Percentiles rank a stretch among this genome's conserved stretches.
phyloP scores from a whole-genome alignment of 2,888 invertebrate genomes.

The Neelides folsomi region DNA sequence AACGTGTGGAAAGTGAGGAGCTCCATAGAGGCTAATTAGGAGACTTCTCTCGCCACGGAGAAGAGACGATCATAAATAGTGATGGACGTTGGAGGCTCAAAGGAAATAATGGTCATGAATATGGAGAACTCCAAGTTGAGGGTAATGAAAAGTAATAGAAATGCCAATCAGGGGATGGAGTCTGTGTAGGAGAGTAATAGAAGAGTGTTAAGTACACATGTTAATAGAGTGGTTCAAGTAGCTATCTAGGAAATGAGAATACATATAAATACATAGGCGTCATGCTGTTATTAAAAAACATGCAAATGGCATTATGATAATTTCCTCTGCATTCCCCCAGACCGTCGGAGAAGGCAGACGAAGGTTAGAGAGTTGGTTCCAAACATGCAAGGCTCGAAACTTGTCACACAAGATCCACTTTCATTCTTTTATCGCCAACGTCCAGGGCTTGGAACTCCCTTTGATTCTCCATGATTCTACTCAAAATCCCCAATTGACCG shows the following conservation, averaged over 20 bases:
- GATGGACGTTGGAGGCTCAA: neutral
- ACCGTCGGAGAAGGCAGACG: neutral
- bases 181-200: constrained; percentile 15
- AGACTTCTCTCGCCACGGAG: neutral
- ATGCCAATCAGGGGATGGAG: constrained; percentile 9
- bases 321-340: constrained; percentile 24
- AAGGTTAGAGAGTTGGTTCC: no score
- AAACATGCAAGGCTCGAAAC: neutral
- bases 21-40: no score
- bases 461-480: neutral
- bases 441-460: neutral
- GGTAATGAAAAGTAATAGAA: constrained; percentile 10
- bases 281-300: constrained; percentile 32
- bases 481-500: neutral
- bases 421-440: neutral
- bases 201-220: constrained; percentile 19
- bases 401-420: neutral
- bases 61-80: neutral
- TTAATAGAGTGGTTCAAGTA: constrained; percentile 30
- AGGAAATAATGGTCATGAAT: neutral
- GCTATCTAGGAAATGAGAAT: constrained; percentile 13
- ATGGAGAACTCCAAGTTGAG: constrained; percentile 3
- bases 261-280: constrained; percentile 31
- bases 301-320: constrained; percentile 34
- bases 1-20: no score